Conservation (phyloP, 2,797 vertebrate species). For the Euphonia xanthogaster region DNA sequence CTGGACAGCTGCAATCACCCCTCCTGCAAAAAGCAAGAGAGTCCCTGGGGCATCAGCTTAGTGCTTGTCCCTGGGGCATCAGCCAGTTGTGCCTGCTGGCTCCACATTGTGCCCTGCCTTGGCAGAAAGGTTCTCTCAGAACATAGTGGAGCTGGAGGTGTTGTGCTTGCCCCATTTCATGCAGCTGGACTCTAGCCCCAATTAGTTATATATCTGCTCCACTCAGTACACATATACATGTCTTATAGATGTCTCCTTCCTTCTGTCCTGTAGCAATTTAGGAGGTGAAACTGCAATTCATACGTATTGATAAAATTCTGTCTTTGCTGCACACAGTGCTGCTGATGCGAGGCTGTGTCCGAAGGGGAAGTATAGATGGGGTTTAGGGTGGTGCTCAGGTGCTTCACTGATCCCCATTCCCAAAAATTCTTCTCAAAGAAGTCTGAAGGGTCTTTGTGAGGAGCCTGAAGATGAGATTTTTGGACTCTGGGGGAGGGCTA, state of each 20-base stretch:
- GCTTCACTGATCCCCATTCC: neutral
- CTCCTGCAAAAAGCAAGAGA: neutral
- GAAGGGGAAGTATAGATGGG: accelerated
- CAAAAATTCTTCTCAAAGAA: neutral
- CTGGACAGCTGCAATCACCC: neutral
- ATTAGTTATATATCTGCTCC: neutral
- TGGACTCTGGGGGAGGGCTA: neutral
- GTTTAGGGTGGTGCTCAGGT: neutral
- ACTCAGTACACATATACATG: neutral
- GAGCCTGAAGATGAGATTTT: neutral
- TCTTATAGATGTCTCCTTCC: neutral
- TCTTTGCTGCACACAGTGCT: neutral
- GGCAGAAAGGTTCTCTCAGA: neutral
- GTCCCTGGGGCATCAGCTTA: neutral
- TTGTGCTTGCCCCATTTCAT: accelerated
- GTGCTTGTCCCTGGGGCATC: neutral
- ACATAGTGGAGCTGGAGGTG: accelerated
- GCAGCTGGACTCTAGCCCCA: neutral
- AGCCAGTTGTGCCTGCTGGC: neutral
- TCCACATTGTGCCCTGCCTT: neutral
- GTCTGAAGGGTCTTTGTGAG: neutral
- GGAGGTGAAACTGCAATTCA: neutral
- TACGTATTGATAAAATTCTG: neutral
- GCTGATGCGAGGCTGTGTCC: accelerated
- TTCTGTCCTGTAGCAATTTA: neutral